phyloP scores from a whole-genome alignment of 2,113 vertebrate species.

The Platichthys flesus region DNA sequence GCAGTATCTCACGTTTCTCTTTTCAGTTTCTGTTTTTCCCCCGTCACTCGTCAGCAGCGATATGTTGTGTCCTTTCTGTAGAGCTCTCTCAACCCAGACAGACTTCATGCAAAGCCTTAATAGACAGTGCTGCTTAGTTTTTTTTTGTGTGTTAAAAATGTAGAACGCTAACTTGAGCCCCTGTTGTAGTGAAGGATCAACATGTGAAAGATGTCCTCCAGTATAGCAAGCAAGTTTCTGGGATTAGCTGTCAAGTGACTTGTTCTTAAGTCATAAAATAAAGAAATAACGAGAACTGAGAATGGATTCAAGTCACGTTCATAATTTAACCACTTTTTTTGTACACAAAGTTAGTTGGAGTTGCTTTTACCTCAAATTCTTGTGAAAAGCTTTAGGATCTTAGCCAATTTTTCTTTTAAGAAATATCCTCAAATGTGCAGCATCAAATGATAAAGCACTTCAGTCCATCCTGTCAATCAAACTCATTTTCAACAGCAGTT shows the following conservation, averaged over 20 bases:
- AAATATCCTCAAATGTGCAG: not conserved
- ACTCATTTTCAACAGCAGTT: constrained; percentile 1
- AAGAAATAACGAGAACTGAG: constrained; percentile 13
- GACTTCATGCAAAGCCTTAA: constrained; percentile 77
- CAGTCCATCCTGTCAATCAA: constrained; percentile 13
- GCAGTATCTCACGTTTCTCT: constrained; percentile 21
- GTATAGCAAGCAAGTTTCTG: constrained; percentile 24
- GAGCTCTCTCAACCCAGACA: constrained; percentile 29
- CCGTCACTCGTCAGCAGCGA: constrained; percentile 24
- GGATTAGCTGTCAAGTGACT: constrained; percentile 28
- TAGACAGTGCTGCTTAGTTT: constrained; percentile 67
- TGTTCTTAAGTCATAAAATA: constrained; percentile 15
- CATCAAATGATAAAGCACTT: constrained; percentile 1
- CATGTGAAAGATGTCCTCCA: constrained; percentile 1
- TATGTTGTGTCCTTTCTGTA: constrained; percentile 23
- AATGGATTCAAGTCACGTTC: constrained; percentile 6
- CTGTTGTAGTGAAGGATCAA: constrained; percentile 17
- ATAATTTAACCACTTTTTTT: constrained; percentile 2
- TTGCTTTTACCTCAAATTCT: constrained; percentile 34
- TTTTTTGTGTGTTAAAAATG: constrained; percentile 52
- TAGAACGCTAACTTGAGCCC: constrained; percentile 53
- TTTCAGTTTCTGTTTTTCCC: not conserved
- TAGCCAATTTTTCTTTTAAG: not conserved
- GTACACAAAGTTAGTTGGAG: constrained; percentile 23
- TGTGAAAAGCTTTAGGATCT: constrained; percentile 23